Evolutionary conservation across 2,113 vertebrate genomes (phyloP), one percentile per base, ranked within the genome.

Genomic region (Orycteropus afer): DNA sequence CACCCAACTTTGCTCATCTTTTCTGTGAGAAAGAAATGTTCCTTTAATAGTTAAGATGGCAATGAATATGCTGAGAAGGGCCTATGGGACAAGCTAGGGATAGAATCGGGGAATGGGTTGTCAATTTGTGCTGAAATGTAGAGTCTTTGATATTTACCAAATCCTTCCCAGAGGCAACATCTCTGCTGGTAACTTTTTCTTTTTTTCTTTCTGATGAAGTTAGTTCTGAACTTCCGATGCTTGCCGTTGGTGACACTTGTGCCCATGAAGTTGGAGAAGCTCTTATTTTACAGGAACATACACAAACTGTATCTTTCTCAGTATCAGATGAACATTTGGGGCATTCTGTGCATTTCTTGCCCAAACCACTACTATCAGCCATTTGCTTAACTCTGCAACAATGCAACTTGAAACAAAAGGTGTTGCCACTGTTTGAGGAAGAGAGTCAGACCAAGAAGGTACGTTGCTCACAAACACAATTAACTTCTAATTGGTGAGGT

Each of bases 351-450:
- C 29, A 71, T 25, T 93, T 93, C 88, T 96, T 90, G 65, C 74
- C 67, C 53, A 86, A 73, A 25, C 15, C 91, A 69, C 17, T 92
- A 69, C 20, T 93, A 84, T 96, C 96, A 96, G 97, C 95, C 97
- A 96, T 96, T 94, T 96, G 90, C 92, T 97, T 83, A 89, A 85
- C 32, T 81, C 40, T 73, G 83, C 49, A 84, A 86, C 63, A 94
- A 96, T 93, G 89, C 83, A 96, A 59, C 74, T 94, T 91, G 69
- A 94, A 90, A 32, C 94, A 59, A 82, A 96, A 53, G 93, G 89
- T 0, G 2, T 90, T 92, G 92, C 94, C 63, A 77, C 93, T 96
- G 90, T 81, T 97, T 95, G 87, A 97, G 91, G 95, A 95, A 97
- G 63, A 84, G 42, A 95, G 94, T 2, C 61, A 84, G 69, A 80